These are phyloP conservation scores for Melanostigma gelatinosum DNA, from an alignment of 2,113 vertebrate species.

Conservation along the genomic window DNA sequence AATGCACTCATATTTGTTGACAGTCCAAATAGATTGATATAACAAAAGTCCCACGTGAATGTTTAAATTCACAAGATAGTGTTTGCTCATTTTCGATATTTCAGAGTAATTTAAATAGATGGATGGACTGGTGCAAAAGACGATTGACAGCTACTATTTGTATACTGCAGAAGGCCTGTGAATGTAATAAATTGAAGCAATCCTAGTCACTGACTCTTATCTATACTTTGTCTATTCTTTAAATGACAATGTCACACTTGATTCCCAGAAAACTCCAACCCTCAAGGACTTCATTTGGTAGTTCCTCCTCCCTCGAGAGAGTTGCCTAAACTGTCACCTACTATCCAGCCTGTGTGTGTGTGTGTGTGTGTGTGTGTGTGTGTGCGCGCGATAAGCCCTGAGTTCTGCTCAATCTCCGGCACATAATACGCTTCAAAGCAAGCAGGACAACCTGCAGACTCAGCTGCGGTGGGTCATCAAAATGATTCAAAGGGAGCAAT, in stretches of 20 bases:
- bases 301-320: slow-evolving; percentile 36
- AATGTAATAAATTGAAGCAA: slow-evolving; percentile 20
- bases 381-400: slow-evolving; percentile 62
- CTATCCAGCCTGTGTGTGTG: slow-evolving; percentile 38
- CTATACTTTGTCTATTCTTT: slow-evolving; percentile 29
- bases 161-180: slow-evolving; percentile 1
- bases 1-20: not conserved
- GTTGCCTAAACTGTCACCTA: slow-evolving; percentile 45
- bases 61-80: not conserved
- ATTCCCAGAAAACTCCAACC: slow-evolving; percentile 36
- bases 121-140: not conserved
- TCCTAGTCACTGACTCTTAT: slow-evolving; percentile 20
- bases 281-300: slow-evolving; percentile 60
- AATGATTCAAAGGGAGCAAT: slow-evolving; percentile 82
- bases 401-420: slow-evolving; percentile 73
- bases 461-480: slow-evolving; percentile 80
- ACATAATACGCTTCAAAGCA: slow-evolving; percentile 79
- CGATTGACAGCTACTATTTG: not conserved
- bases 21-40: not conserved
- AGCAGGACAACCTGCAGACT: slow-evolving; percentile 81
- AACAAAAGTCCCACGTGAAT: not conserved
- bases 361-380: not conserved
- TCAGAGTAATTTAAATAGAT: not conserved
- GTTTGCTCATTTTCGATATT: not conserved
- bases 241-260: slow-evolving; percentile 55